Evolutionary conservation across 2,888 invertebrate genomes (phyloP).

Genomic region (Tenthredo distinguenda): DNA sequence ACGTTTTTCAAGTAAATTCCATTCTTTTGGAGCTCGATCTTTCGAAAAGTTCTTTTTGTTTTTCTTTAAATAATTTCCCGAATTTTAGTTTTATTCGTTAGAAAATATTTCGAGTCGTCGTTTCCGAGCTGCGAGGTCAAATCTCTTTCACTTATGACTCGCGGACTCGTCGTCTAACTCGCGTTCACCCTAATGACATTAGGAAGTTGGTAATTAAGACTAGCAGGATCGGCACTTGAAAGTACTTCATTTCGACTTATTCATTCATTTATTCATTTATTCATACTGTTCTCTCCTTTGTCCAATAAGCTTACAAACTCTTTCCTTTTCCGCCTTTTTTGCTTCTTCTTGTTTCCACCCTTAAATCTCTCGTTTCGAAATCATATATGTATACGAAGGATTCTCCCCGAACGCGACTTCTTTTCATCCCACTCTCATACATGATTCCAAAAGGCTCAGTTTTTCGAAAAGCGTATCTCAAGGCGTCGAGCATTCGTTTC

Average conservation of each 20-base stretch:
- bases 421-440: no score
- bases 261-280: neutral
- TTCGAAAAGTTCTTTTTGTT: neutral
- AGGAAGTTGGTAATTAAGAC: conserved; percentile 31
- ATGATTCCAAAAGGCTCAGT: no score
- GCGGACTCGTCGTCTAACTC: conserved; percentile 1
- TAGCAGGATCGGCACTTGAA: neutral
- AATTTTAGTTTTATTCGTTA: neutral
- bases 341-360: no score
- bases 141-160: neutral
- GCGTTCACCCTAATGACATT: conserved; percentile 24
- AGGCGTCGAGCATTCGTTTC: no score
- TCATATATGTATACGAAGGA: no score
- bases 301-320: neutral
- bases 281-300: neutral
- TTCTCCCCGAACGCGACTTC: no score
- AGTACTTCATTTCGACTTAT: neutral
- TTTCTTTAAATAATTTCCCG: neutral
- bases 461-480: no score
- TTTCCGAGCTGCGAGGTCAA: neutral
- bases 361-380: no score
- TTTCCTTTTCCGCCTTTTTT: neutral
- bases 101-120: neutral
- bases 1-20: no score
- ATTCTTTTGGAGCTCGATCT: neutral